Evolutionary conservation across 2,113 vertebrate species (phyloP), one percentile per base, ranked within the genome.

Genomic region (Microtus ochrogaster): DNA sequence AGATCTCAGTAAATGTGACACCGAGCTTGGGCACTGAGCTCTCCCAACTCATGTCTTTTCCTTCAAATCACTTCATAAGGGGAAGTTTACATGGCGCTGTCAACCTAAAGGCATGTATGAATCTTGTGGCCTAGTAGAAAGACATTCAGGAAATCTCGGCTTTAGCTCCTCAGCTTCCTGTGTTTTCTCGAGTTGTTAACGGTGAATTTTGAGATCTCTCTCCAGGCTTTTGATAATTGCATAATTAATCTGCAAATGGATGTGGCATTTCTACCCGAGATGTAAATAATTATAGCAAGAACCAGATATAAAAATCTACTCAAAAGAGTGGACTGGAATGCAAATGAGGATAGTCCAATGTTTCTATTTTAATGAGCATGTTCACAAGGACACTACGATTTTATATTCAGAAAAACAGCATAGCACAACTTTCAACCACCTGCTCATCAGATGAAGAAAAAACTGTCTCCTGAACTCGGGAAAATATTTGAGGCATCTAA

Each of bases 401-500:
- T 79, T 65, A 86, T 83, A 90, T 78, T 97, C 91, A 74, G 95
- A 94, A 96, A 94, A 97, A 92, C n/a, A 94, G 85, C 61, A 95
- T 91, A 94, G 52, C 77, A 74, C 68, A 90, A 95, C 81, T 92
- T 96, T 81, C 76, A 96, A 68, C 88, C 79, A 96, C 95, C 88
- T 97, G 94, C 74, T 91, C 47, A 83, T 78, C 68, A 92, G 73
- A 82, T 44, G 94, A 58, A 24, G 49, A 4, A 4, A 70, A 85
- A 92, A 76, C 2, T 52, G 9, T n/a, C 84, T 41, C 81, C 33
- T n/a, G 44, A 90, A 84, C 88, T 93, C 66, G 78, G 88, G 92
- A 70, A 93, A 95, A 90, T n/a, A 90, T 92, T 89, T 84, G 88
- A 30, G 49, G 26, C 77, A 89, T 44, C 58, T 93, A 90, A 72